Conservation (phyloP, 2,888 invertebrate species). For the Limnephilus lunatus region DNA sequence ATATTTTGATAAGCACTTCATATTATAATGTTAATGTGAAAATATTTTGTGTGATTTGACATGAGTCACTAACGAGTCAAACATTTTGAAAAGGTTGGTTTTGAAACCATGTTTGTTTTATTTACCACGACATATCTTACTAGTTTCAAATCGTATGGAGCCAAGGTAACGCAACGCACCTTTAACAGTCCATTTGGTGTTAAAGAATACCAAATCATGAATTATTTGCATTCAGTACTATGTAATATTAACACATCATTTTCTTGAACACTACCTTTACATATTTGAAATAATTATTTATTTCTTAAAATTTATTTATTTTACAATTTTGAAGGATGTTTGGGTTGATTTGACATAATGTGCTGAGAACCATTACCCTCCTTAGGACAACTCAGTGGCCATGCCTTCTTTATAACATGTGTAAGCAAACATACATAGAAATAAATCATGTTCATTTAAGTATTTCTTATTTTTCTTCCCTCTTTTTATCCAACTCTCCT, state of each 20-base stretch:
- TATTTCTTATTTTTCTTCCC: conserved; percentile 16
- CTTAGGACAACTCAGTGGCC: conserved; percentile 49
- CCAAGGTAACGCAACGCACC: neutral
- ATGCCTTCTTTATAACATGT: conserved; percentile 62
- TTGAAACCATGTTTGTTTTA: conserved; percentile 20
- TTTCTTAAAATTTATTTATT: conserved; percentile 51
- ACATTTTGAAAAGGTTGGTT: conserved; percentile 9
- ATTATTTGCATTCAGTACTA: conserved; percentile 47
- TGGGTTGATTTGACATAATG: conserved; percentile 56
- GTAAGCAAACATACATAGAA: conserved; percentile 59
- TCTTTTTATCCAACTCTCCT: neutral
- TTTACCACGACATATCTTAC: neutral
- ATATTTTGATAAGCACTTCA: conserved; percentile 29
- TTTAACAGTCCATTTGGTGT: conserved; percentile 19
- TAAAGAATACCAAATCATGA: neutral
- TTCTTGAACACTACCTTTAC: conserved; percentile 2
- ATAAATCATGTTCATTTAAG: conserved; percentile 62
- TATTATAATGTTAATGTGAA: conserved; percentile 12
- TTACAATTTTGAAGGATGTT: conserved; percentile 54
- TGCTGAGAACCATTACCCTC: conserved; percentile 46
- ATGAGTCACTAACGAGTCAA: conserved; percentile 14
- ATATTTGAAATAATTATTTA: conserved; percentile 30
- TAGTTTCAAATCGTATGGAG: neutral
- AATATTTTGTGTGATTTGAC: conserved; percentile 25
- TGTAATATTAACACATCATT: conserved; percentile 11